Conservation (phyloP, 2,797 vertebrate species). For the Rhodeus uyekii region DNA sequence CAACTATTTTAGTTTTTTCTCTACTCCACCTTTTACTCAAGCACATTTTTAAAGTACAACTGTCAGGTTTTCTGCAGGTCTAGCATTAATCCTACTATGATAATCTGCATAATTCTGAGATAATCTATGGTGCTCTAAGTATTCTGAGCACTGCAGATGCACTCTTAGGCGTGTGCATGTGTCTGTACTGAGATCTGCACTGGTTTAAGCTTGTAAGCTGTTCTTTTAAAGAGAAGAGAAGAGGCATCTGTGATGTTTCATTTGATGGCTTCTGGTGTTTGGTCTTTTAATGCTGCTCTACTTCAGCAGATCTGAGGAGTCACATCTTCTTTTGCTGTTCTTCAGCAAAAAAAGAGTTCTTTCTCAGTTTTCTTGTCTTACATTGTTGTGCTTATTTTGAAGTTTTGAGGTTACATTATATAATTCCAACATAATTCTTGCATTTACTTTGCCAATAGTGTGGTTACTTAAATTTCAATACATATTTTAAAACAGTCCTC, state of each 20-base stretch:
- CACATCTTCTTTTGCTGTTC: neutral
- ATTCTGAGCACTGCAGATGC: constrained; percentile 4
- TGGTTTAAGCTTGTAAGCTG: constrained; percentile 26
- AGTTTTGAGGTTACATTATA: constrained; percentile 59
- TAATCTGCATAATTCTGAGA: constrained; percentile 23
- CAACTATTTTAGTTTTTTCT: neutral
- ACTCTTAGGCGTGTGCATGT: neutral
- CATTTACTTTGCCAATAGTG: neutral
- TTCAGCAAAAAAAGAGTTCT: neutral
- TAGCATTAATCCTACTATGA: constrained; percentile 2
- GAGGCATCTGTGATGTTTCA: constrained; percentile 46
- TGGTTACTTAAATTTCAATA: neutral
- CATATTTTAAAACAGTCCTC: neutral
- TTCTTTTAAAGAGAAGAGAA: constrained; percentile 30
- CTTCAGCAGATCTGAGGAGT: constrained; percentile 46
- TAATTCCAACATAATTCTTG: constrained; percentile 58
- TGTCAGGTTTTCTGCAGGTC: neutral
- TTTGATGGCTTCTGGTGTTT: constrained; percentile 47
- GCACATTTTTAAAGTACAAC: neutral
- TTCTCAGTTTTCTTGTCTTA: constrained; percentile 52
- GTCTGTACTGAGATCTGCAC: constrained; percentile 14
- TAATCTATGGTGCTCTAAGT: neutral
- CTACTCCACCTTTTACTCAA: neutral
- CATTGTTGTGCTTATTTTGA: constrained; percentile 60
- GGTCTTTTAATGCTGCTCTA: constrained; percentile 31